phyloP scores from a whole-genome alignment of 2,113 vertebrate genomes.

The Emydura subglobosa region DNA sequence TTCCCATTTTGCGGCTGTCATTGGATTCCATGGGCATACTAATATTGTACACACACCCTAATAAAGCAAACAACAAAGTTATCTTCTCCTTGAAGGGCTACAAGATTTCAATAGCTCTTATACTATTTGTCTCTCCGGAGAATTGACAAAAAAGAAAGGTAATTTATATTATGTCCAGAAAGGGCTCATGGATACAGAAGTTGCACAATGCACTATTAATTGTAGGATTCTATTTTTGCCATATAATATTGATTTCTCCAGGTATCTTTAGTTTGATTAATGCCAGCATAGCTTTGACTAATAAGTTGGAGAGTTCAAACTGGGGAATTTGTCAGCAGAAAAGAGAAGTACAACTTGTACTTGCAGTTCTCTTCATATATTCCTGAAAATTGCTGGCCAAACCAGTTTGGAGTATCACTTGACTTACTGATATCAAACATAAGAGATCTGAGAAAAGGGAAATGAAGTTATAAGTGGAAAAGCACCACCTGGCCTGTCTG shows the following conservation, averaged over 20 bases:
- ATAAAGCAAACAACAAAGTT: conserved; percentile 25
- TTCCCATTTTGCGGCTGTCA: background rate
- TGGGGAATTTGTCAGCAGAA: conserved; percentile 33
- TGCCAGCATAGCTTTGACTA: conserved; percentile 46
- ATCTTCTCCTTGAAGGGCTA: conserved; percentile 46
- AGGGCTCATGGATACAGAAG: conserved; percentile 19
- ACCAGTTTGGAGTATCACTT: background rate
- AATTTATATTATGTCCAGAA: conserved; percentile 25
- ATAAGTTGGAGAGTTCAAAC: conserved; percentile 42
- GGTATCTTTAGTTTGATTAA: conserved; percentile 68
- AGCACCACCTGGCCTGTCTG: background rate
- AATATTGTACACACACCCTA: background rate
- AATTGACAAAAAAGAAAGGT: background rate
- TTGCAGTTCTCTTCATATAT: background rate
- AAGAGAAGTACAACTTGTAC: conserved; percentile 20
- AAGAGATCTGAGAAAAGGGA: background rate
- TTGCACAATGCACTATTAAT: conserved; percentile 19
- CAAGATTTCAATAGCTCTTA: conserved; percentile 31
- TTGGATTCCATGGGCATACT: conserved; percentile 1
- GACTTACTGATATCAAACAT: background rate
- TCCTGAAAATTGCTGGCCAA: background rate
- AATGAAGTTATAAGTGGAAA: background rate
- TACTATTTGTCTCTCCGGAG: background rate
- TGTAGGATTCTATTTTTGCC: conserved; percentile 11
- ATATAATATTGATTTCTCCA: conserved; percentile 57